These are phyloP conservation scores for Hepsetus odoe DNA, from an alignment of 2,113 vertebrate species.

Conservation along the genomic window DNA sequence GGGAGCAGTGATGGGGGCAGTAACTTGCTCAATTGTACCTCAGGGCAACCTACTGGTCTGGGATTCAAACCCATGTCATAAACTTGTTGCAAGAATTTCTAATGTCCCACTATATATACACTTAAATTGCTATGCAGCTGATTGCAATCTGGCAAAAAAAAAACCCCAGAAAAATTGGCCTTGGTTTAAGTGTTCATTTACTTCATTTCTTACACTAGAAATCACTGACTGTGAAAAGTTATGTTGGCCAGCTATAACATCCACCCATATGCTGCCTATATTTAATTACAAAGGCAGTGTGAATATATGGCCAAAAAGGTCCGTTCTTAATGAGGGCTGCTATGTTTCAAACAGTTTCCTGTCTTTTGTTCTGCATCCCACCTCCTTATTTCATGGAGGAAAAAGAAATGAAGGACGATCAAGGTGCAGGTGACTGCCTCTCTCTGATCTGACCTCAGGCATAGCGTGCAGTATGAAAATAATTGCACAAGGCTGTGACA, in stretches of 20 bases:
- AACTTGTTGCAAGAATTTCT: no score
- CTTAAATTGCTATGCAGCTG: no score
- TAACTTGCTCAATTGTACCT: no score
- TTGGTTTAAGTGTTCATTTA: no score
- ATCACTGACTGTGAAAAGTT: neutral
- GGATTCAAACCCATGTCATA: no score
- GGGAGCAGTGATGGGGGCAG: no score
- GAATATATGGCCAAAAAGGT: constrained; percentile 56
- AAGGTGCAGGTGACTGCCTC: constrained; percentile 56
- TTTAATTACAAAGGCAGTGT: constrained; percentile 56
- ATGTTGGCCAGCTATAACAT: constrained; percentile 50
- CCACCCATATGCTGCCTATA: constrained; percentile 68
- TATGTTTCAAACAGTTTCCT: constrained; percentile 61
- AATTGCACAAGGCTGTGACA: constrained; percentile 42
- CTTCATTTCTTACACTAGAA: no score
- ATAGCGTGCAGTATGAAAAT: constrained; percentile 32
- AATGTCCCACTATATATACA: no score
- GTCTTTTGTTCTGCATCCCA: constrained; percentile 62
- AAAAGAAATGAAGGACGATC: constrained; percentile 67
- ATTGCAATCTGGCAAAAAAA: no score
- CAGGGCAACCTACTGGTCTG: no score
- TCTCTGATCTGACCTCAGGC: constrained; percentile 13
- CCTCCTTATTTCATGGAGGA: constrained; percentile 56
- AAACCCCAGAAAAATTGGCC: no score
- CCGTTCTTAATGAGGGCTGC: constrained; percentile 63